These are phyloP conservation scores for Antheraea pernyi DNA, from an alignment of 1,140 invertebrate species.

Conservation along the genomic window DNA sequence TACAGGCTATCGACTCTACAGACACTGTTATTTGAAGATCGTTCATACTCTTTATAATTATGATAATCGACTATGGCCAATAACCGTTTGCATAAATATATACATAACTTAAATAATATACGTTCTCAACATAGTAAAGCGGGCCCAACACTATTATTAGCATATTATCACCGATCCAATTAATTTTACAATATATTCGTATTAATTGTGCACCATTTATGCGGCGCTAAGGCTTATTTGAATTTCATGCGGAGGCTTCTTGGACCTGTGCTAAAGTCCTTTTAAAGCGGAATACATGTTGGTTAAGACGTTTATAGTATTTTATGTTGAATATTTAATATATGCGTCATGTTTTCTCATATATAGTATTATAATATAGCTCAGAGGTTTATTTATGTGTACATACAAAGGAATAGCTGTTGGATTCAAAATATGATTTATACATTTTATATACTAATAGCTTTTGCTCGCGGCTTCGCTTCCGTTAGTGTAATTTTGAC, in stretches of 20 bases:
- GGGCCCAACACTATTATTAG: not conserved
- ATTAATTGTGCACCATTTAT: conserved; percentile 7
- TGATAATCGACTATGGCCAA: not conserved
- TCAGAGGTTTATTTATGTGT: too few relatives aligned
- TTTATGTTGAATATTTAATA: not conserved
- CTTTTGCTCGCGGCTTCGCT: too few relatives aligned
- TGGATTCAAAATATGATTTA: too few relatives aligned
- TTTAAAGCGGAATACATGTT: conserved; percentile 1
- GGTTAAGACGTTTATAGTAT: not conserved
- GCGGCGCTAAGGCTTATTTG: conserved; percentile 2
- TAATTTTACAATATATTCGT: conserved; percentile 13
- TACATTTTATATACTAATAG: too few relatives aligned
- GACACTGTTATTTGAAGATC: too few relatives aligned
- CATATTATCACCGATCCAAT: conserved; percentile 13
- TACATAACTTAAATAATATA: not conserved
- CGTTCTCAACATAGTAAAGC: not conserved
- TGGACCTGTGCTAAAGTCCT: not conserved
- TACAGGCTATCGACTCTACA: too few relatives aligned
- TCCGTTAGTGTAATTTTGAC: too few relatives aligned
- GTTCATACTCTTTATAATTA: not conserved
- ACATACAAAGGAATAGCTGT: too few relatives aligned
- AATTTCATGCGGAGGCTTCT: conserved; percentile 4
- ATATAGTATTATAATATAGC: too few relatives aligned
- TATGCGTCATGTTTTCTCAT: too few relatives aligned
- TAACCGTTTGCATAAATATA: not conserved